These are phyloP conservation scores for Prinia subflava DNA, from an alignment of 2,113 vertebrate species.

Conservation along the genomic window DNA sequence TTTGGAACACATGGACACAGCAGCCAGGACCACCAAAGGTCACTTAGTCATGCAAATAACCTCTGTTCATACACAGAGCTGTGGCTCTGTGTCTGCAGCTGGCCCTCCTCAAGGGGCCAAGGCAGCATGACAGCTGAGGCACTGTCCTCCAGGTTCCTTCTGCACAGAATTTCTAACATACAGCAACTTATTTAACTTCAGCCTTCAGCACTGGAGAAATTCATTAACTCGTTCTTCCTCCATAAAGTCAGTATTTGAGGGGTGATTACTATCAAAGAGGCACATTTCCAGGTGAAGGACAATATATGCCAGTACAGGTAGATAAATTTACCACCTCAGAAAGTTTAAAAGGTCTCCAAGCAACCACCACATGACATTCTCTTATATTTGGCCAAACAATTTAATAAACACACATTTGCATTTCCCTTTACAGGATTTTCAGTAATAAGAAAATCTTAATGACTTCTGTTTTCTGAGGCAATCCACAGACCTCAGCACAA, in stretches of 20 bases:
- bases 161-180: background rate
- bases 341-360: background rate
- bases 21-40: background rate
- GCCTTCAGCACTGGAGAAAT: background rate
- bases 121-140: background rate
- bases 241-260: background rate
- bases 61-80: background rate
- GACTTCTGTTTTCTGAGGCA: background rate
- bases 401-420: background rate
- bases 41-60: background rate
- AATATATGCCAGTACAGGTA: background rate
- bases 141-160: background rate
- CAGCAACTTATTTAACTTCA: background rate
- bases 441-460: background rate
- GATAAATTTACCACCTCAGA: background rate
- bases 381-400: background rate
- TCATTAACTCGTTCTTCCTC: background rate
- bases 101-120: background rate
- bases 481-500: background rate
- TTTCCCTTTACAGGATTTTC: background rate
- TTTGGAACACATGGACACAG: background rate
- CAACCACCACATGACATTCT: background rate
- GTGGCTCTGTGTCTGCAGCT: background rate
- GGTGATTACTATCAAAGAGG: background rate
- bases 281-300: background rate